Conservation (phyloP, 2,797 vertebrate genomes). For the Liasis olivaceus region DNA sequence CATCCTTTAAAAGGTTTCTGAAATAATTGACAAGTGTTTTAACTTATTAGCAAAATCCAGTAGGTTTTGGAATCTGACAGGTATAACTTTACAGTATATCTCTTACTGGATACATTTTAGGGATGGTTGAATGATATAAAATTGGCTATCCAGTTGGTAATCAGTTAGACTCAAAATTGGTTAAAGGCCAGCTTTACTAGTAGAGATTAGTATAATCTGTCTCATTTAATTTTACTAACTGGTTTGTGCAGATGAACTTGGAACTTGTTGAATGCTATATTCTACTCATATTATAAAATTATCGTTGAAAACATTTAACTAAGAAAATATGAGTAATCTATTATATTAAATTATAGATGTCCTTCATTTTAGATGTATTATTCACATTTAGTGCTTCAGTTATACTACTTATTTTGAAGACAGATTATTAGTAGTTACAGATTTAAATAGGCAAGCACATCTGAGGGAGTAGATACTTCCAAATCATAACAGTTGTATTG, state of each 20-base stretch:
- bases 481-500: not conserved
- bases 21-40: slow-evolving; percentile 21
- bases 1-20: slow-evolving; percentile 30
- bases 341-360: not conserved
- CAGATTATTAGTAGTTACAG: rapidly evolving
- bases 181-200: slow-evolving; percentile 12
- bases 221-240: slow-evolving; percentile 9
- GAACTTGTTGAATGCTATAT: slow-evolving; percentile 41
- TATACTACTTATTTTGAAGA: not conserved
- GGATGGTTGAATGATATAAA: slow-evolving; percentile 25
- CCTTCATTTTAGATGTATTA: not conserved
- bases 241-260: slow-evolving; percentile 13
- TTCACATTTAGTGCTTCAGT: not conserved
- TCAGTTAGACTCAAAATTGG: not conserved
- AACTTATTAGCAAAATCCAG: not conserved
- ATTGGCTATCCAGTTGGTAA: slow-evolving; percentile 7
- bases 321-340: not conserved
- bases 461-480: not conserved
- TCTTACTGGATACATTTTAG: slow-evolving; percentile 16
- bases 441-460: not conserved
- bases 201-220: slow-evolving; percentile 26
- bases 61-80: slow-evolving; percentile 22
- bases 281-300: slow-evolving; percentile 28
- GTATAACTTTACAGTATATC: slow-evolving; percentile 23
- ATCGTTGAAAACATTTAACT: slow-evolving; percentile 11